These are phyloP conservation scores for Lasioglossum leucozonium DNA, from an alignment of 2,888 invertebrate genomes.

Conservation along the genomic window DNA sequence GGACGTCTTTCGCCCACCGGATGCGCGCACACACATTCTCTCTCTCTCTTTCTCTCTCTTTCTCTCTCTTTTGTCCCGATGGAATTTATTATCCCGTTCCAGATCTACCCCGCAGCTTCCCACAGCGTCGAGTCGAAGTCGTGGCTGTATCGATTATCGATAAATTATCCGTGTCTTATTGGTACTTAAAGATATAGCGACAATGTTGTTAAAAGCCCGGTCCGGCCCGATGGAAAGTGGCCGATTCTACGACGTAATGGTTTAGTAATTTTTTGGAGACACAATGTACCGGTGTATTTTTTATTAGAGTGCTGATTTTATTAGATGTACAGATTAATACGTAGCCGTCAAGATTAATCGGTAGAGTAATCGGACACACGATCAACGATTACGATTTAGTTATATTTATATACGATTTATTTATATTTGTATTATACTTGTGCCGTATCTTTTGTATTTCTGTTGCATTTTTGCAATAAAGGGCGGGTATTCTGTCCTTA, in stretches of 20 bases:
- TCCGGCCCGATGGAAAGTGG: not conserved
- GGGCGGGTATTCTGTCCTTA: too few relatives aligned
- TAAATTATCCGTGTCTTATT: not conserved
- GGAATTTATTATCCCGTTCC: slow-evolving; percentile 68
- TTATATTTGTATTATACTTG: too few relatives aligned
- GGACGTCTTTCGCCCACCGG: slow-evolving; percentile 55
- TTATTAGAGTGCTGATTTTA: too few relatives aligned
- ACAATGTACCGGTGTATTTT: too few relatives aligned
- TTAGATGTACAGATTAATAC: too few relatives aligned
- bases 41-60: not conserved
- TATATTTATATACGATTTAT: too few relatives aligned
- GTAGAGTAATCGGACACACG: too few relatives aligned
- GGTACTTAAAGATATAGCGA: not conserved
- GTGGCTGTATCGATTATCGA: not conserved
- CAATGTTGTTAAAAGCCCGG: not conserved
- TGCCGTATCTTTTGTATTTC: too few relatives aligned
- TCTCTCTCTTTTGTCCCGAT: slow-evolving; percentile 35
- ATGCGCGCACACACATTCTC: slow-evolving; percentile 28
- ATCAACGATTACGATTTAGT: too few relatives aligned
- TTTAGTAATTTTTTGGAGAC: not conserved
- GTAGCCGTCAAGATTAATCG: too few relatives aligned
- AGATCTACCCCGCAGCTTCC: slow-evolving; percentile 25
- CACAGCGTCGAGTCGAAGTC: not conserved
- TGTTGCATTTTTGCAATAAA: too few relatives aligned
- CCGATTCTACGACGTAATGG: not conserved